phyloP scores from a whole-genome alignment of 2,797 vertebrate genomes.

The Morelia viridis region DNA sequence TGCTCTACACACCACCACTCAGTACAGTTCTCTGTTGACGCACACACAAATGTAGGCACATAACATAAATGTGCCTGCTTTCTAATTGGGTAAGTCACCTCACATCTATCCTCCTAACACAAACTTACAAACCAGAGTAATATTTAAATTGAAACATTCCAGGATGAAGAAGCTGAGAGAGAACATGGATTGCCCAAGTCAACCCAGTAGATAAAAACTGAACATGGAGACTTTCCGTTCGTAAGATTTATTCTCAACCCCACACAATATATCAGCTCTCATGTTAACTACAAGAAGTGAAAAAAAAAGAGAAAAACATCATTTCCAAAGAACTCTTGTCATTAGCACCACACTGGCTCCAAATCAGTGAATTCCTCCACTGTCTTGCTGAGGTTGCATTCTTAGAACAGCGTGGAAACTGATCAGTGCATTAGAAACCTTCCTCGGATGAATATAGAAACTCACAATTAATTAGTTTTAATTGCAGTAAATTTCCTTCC shows the following conservation, averaged over 20 bases:
- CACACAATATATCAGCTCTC: background rate
- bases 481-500: slow-evolving; percentile 81
- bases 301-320: background rate
- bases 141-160: background rate
- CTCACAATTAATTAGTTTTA: slow-evolving; percentile 80
- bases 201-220: background rate
- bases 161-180: background rate
- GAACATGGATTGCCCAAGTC: background rate
- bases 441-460: slow-evolving; percentile 73
- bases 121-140: background rate
- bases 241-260: too few species aligned
- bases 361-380: slow-evolving; percentile 53
- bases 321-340: slow-evolving; percentile 30
- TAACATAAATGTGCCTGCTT: too few species aligned
- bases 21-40: too few species aligned
- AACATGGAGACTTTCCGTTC: background rate
- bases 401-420: slow-evolving; percentile 50
- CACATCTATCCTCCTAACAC: background rate
- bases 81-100: too few species aligned
- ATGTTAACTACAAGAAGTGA: background rate
- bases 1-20: too few species aligned
- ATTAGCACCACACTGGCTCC: slow-evolving; percentile 33
- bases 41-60: too few species aligned
- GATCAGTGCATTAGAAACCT: slow-evolving; percentile 61
- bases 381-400: slow-evolving; percentile 54